These are phyloP conservation scores for Urophycis tenuis DNA, from an alignment of 2,797 vertebrate genomes.

Conservation along the genomic window DNA sequence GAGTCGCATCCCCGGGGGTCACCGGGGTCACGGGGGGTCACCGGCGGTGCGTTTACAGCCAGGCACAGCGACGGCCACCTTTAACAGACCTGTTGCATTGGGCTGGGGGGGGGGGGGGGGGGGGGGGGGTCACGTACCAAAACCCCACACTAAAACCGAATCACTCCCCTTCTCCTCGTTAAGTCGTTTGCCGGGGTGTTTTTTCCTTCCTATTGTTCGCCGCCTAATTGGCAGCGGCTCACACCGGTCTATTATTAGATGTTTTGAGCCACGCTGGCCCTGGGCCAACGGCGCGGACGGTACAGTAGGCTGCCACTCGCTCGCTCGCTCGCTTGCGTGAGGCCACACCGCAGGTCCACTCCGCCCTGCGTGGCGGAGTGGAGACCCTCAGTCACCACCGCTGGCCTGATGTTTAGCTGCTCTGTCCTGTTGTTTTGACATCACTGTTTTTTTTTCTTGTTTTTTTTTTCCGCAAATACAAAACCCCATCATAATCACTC, in stretches of 20 bases:
- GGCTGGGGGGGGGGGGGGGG: too few relatives aligned
- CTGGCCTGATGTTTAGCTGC: conserved; percentile 28
- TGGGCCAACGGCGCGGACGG: conserved; percentile 35
- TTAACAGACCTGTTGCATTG: too few relatives aligned
- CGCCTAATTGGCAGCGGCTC: conserved; percentile 29
- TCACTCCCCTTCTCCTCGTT: conserved; percentile 32
- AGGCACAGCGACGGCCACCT: too few relatives aligned
- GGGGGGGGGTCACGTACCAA: conserved; percentile 22
- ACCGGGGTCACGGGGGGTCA: too few relatives aligned
- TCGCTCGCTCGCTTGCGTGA: conserved; percentile 12
- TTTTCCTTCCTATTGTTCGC: conserved; percentile 14
- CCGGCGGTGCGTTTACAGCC: too few relatives aligned
- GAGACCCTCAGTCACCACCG: too few relatives aligned
- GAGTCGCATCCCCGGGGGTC: too few relatives aligned
- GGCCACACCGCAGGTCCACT: conserved; percentile 15
- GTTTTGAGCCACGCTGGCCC: conserved; percentile 27
- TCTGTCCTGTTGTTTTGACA: conserved; percentile 17
- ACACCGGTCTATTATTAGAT: conserved; percentile 48
- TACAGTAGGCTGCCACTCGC: background rate
- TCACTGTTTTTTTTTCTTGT: too few relatives aligned
- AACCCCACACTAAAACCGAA: conserved; percentile 43
- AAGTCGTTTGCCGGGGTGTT: conserved; percentile 30
- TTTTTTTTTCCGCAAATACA: too few relatives aligned
- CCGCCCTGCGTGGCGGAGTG: too few relatives aligned
- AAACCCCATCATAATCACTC: background rate